phyloP scores from a whole-genome alignment of 2,797 vertebrate species.

The Eleutherodactylus coqui region DNA sequence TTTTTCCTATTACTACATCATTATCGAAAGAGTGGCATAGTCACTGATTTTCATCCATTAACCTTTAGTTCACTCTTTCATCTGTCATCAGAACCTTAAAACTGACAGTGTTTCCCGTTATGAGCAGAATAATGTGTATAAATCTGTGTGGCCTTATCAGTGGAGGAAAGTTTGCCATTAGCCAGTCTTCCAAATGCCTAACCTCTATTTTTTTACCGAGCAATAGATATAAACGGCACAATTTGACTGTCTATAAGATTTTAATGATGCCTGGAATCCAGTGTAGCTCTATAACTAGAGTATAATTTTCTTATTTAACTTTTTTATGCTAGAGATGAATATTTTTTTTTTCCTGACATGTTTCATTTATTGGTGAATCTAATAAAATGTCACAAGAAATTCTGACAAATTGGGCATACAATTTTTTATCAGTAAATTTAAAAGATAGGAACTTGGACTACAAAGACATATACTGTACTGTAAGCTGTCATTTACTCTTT shows the following conservation, averaged over 20 bases:
- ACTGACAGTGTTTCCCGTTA: conserved; percentile 7
- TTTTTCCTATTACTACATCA: conserved; percentile 17
- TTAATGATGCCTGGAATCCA: not conserved
- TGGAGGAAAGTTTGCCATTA: not conserved
- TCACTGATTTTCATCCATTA: conserved; percentile 36
- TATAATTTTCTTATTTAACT: too few relatives aligned
- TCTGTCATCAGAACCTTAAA: conserved; percentile 22
- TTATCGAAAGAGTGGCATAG: conserved; percentile 4
- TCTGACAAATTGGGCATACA: not conserved
- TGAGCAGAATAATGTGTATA: not conserved
- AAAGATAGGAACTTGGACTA: not conserved
- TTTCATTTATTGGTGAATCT: too few relatives aligned
- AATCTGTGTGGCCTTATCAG: conserved; percentile 18
- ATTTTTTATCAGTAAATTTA: not conserved
- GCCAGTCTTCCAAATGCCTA: not conserved
- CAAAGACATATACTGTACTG: not conserved
- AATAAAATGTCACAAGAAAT: not conserved
- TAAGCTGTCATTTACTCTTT: not conserved
- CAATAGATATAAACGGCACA: not conserved
- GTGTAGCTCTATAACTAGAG: not conserved
- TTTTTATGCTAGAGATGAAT: too few relatives aligned
- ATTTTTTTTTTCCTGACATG: not conserved
- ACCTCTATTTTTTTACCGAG: not conserved
- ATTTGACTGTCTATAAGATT: not conserved
- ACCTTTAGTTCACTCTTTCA: conserved; percentile 6